These are phyloP conservation scores for Drosophila borborema DNA, from an alignment of 2,888 invertebrate species.

Conservation along the genomic window DNA sequence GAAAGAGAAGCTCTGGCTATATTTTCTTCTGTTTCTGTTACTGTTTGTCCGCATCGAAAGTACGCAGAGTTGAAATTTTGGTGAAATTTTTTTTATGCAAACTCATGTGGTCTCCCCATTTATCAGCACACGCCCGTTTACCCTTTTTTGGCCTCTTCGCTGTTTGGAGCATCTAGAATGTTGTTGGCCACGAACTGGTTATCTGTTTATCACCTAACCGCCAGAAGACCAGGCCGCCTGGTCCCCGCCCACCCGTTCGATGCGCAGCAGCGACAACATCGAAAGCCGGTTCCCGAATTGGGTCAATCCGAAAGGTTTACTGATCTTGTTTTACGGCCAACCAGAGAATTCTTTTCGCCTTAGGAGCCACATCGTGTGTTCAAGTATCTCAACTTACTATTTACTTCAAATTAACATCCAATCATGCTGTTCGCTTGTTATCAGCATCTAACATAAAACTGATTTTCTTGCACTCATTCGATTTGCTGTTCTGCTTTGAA, in stretches of 20 bases:
- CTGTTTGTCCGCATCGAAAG: constrained; percentile 58
- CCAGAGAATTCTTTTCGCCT: constrained; percentile 47
- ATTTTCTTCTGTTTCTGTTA: constrained; percentile 30
- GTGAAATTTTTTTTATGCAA: constrained; percentile 75
- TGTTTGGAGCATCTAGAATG: constrained; percentile 64
- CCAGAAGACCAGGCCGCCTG: constrained; percentile 7
- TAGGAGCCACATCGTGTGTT: constrained; percentile 21
- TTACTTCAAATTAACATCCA: constrained; percentile 40
- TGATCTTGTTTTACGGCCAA: constrained; percentile 69
- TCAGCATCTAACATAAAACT: constrained; percentile 17
- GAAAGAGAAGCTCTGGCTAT: constrained; percentile 21
- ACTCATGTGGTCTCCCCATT: constrained; percentile 64
- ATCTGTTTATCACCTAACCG: constrained; percentile 63
- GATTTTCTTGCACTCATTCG: neutral
- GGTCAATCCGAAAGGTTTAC: constrained; percentile 78
- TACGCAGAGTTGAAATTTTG: constrained; percentile 54
- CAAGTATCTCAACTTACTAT: constrained; percentile 18
- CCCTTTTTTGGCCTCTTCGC: constrained; percentile 31
- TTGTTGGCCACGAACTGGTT: constrained; percentile 65
- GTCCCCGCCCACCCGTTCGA: constrained; percentile 20
- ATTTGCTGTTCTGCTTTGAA: neutral
- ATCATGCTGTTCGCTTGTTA: constrained; percentile 48
- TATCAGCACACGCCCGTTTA: constrained; percentile 39
- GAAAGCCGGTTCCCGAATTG: constrained; percentile 72
- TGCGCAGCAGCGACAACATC: constrained; percentile 9